Conservation (phyloP, 2,888 invertebrate genomes). For the Sceliomorpha sp. region DNA sequence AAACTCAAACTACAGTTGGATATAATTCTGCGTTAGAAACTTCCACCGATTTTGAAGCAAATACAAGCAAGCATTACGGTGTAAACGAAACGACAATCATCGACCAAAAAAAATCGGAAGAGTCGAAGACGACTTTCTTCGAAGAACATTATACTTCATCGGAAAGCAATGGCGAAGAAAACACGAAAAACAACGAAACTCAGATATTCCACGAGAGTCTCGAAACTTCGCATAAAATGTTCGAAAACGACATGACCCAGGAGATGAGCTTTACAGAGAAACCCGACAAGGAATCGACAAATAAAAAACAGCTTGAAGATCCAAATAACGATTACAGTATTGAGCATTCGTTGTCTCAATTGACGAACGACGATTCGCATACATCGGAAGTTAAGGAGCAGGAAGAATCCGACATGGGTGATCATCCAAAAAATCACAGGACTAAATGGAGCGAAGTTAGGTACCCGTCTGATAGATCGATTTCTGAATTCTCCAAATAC, state of each 20-base stretch:
- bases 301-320: constrained; percentile 27
- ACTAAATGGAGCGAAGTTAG: constrained; percentile 74
- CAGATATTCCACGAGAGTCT: constrained; percentile 1
- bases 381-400: constrained; percentile 57
- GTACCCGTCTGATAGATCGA: constrained; percentile 60
- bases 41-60: neutral
- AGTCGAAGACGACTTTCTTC: constrained; percentile 8
- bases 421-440: constrained; percentile 75
- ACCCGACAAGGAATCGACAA: constrained; percentile 67
- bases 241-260: neutral
- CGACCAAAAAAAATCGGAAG: constrained; percentile 15
- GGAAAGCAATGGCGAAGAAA: constrained; percentile 1
- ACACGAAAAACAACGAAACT: constrained; percentile 76
- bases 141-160: constrained; percentile 10
- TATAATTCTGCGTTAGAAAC: constrained; percentile 12
- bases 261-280: constrained; percentile 58
- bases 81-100: constrained; percentile 40
- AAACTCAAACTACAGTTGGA: constrained; percentile 75
- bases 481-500: constrained; percentile 60
- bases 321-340: neutral
- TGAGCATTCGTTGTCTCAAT: neutral
- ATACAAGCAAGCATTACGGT: too few species aligned
- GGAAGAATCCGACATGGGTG: constrained; percentile 13
- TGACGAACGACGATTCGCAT: constrained; percentile 2
- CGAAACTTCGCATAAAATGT: neutral